These are phyloP conservation scores for Sepioteuthis lessoniana DNA, from an alignment of 2,888 invertebrate genomes.

Conservation along the genomic window DNA sequence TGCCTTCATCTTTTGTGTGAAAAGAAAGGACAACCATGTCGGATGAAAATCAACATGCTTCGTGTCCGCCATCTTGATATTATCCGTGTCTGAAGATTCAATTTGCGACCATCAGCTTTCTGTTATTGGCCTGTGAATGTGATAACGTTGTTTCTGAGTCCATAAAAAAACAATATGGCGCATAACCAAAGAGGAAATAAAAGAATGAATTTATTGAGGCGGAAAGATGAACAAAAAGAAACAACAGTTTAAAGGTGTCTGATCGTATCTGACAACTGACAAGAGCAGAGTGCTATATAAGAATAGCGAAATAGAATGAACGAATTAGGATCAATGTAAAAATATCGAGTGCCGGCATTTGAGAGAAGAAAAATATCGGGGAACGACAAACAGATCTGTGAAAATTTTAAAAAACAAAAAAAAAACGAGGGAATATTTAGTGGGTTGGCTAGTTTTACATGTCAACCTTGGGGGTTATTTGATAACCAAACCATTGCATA, in stretches of 20 bases:
- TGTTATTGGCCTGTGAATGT: neutral
- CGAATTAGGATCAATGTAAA: too few relatives aligned
- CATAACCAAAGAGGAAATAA: neutral
- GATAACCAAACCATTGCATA: too few relatives aligned
- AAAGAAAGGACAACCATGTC: too few relatives aligned
- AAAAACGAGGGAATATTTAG: too few relatives aligned
- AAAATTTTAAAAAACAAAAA: too few relatives aligned
- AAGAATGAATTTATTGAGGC: neutral
- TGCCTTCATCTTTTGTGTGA: neutral
- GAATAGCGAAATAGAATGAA: too few relatives aligned
- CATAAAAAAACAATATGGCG: neutral
- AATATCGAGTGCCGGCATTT: too few relatives aligned
- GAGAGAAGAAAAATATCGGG: too few relatives aligned
- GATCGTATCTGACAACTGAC: neutral
- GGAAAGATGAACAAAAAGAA: neutral
- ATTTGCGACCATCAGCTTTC: neutral
- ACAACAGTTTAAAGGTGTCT: neutral
- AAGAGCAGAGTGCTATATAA: neutral
- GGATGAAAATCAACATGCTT: neutral
- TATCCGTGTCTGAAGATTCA: slow-evolving; percentile 6
- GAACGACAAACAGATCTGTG: too few relatives aligned
- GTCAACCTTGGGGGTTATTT: too few relatives aligned
- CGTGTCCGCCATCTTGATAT: neutral
- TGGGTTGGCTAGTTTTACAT: too few relatives aligned
- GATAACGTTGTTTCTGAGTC: neutral